Percentiles rank a stretch among this genome's conserved stretches.
Evolutionary conservation across 2,888 invertebrate species (phyloP).

Genomic region (Agrochola litura): DNA sequence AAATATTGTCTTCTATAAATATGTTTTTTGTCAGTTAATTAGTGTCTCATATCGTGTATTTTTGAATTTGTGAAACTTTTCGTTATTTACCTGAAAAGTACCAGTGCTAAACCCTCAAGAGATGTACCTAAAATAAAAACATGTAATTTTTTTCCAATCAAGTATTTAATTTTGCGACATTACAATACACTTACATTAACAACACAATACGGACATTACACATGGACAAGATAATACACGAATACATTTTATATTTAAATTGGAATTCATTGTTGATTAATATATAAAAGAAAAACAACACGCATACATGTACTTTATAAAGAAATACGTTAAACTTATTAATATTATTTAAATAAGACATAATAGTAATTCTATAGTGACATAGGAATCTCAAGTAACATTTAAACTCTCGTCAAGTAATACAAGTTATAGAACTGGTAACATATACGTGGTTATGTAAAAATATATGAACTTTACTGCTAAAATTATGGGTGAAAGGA

Average conservation of each 20-base stretch:
- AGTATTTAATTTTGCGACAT: constrained; percentile 52
- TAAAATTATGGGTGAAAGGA: constrained; percentile 11
- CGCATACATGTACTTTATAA: constrained; percentile 5
- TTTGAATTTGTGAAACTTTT: background rate
- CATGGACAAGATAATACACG: constrained; percentile 41
- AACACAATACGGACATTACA: constrained; percentile 33
- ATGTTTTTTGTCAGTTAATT: background rate
- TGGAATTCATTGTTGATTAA: constrained; percentile 26
- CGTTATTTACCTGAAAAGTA: background rate
- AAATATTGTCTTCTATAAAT: background rate
- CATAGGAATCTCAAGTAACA: background rate
- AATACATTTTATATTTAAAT: constrained; percentile 40
- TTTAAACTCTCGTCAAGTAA: too few relatives aligned
- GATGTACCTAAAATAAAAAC: background rate
- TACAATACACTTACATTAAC: constrained; percentile 67
- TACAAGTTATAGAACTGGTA: background rate
- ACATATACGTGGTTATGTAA: background rate
- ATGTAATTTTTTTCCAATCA: background rate
- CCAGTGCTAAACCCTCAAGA: too few relatives aligned
- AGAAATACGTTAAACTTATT: constrained; percentile 46
- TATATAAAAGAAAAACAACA: constrained; percentile 14
- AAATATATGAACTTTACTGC: constrained; percentile 5
- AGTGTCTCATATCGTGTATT: background rate
- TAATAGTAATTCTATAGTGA: constrained; percentile 38
- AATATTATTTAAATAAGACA: constrained; percentile 7